A percentile compares a stretch with the other conserved stretches of the same genome.
Evolutionary conservation across 1,140 invertebrate genomes (phyloP).

Genomic region (Caenorhabditis remanei): DNA sequence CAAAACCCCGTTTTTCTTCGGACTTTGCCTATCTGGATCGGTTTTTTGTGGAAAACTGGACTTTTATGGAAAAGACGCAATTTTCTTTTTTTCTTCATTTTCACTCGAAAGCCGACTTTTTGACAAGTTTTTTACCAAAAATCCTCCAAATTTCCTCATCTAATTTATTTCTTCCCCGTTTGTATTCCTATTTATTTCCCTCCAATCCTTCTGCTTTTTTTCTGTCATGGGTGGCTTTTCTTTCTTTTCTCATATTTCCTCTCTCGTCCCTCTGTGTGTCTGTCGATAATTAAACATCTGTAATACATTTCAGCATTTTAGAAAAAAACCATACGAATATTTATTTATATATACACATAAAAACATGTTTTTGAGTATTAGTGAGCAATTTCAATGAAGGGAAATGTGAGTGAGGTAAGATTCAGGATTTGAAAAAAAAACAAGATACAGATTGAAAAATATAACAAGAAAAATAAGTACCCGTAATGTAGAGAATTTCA

Average conservation of each 20-base stretch:
- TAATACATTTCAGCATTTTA: no score
- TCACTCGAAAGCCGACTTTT: no score
- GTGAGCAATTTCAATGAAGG: neutral
- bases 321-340: no score
- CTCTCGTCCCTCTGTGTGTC: neutral
- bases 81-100: no score
- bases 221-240: conserved; percentile 5
- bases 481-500: neutral
- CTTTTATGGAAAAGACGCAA: no score
- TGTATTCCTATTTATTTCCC: no score
- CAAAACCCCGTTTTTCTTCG: no score
- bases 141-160: neutral
- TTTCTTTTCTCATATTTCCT: neutral
- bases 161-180: conserved; percentile 10
- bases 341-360: neutral
- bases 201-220: neutral
- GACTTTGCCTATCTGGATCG: no score
- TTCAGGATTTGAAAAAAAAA: neutral
- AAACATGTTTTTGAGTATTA: neutral
- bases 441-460: neutral
- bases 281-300: neutral
- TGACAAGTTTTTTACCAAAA: no score
- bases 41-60: no score
- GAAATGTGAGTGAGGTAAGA: neutral
- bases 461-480: neutral